These are phyloP conservation scores for Augochlora pura DNA, from an alignment of 1,140 invertebrate species.

Conservation along the genomic window DNA sequence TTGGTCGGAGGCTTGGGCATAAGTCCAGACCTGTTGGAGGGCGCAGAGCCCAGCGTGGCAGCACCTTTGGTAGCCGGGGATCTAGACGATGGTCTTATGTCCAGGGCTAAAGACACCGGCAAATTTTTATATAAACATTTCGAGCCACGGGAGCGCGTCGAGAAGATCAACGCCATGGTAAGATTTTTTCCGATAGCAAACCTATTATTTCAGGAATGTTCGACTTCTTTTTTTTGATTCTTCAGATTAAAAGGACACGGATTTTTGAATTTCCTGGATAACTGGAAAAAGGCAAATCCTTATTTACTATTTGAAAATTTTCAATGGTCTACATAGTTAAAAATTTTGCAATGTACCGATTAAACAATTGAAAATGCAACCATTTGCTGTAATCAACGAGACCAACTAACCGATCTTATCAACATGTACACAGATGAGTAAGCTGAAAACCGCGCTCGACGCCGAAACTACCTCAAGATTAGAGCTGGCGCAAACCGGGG, in stretches of 20 bases:
- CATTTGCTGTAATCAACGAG: background rate
- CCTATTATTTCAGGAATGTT: too few species aligned
- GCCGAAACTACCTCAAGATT: slow-evolving; percentile 81
- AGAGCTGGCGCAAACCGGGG: slow-evolving; percentile 71
- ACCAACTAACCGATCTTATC: slow-evolving; percentile 23
- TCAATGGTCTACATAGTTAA: too few species aligned
- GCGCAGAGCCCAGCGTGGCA: slow-evolving; percentile 77
- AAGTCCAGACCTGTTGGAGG: slow-evolving; percentile 78
- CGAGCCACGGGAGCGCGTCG: slow-evolving; percentile 82
- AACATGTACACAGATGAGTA: slow-evolving; percentile 83
- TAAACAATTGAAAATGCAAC: too few species aligned
- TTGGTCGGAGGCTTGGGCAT: slow-evolving; percentile 78
- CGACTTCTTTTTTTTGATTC: too few species aligned
- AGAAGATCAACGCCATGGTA: slow-evolving; percentile 87
- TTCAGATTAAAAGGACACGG: too few species aligned
- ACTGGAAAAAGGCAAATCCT: too few species aligned
- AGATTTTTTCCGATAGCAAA: slow-evolving; percentile 38
- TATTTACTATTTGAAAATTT: too few species aligned
- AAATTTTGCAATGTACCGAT: too few species aligned
- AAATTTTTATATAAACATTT: slow-evolving; percentile 86
- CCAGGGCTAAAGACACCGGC: slow-evolving; percentile 89
- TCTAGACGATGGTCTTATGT: slow-evolving; percentile 88
- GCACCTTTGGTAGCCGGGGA: slow-evolving; percentile 80
- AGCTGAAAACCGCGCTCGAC: slow-evolving; percentile 87
- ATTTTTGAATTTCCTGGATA: too few species aligned